phyloP scores from a whole-genome alignment of 2,797 vertebrate species.

The Sus cebifrons region DNA sequence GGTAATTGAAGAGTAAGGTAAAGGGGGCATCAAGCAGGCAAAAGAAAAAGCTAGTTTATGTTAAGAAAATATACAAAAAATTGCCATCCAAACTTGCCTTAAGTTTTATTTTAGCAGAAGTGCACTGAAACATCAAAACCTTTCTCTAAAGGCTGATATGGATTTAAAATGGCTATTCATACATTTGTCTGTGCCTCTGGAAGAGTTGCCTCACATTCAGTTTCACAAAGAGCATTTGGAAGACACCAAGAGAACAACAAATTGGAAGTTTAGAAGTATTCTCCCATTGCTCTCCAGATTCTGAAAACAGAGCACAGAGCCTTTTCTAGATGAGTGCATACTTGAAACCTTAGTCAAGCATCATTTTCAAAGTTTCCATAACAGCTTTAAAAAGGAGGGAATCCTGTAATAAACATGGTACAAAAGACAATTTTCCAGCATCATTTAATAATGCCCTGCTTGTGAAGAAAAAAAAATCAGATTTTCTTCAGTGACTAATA shows the following conservation, averaged over 20 bases:
- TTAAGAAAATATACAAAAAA: slow-evolving; percentile 55
- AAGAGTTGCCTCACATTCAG: slow-evolving; percentile 23
- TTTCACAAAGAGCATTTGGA: slow-evolving; percentile 45
- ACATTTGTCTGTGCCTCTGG: not conserved
- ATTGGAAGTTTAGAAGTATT: not conserved
- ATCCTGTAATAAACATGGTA: not conserved
- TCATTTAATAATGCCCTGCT: slow-evolving; percentile 13
- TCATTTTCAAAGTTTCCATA: slow-evolving; percentile 55
- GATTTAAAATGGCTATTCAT: slow-evolving; percentile 12
- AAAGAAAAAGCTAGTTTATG: slow-evolving; percentile 63
- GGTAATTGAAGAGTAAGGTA: slow-evolving; percentile 51
- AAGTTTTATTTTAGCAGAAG: slow-evolving; percentile 58
- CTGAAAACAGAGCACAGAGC: not conserved
- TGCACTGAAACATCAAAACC: not conserved
- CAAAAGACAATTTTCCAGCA: not conserved
- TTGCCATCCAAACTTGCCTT: slow-evolving; percentile 32
- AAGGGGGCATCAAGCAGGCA: slow-evolving; percentile 40
- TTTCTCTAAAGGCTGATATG: not conserved
- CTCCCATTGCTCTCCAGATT: not conserved
- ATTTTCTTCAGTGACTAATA: slow-evolving; percentile 39
- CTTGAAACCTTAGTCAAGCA: not conserved
- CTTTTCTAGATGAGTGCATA: not conserved
- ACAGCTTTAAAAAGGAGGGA: not conserved
- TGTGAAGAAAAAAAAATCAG: slow-evolving; percentile 27
- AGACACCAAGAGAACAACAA: not conserved